Evolutionary conservation across 2,113 vertebrate species (phyloP).

Genomic region (Peromyscus californicus): DNA sequence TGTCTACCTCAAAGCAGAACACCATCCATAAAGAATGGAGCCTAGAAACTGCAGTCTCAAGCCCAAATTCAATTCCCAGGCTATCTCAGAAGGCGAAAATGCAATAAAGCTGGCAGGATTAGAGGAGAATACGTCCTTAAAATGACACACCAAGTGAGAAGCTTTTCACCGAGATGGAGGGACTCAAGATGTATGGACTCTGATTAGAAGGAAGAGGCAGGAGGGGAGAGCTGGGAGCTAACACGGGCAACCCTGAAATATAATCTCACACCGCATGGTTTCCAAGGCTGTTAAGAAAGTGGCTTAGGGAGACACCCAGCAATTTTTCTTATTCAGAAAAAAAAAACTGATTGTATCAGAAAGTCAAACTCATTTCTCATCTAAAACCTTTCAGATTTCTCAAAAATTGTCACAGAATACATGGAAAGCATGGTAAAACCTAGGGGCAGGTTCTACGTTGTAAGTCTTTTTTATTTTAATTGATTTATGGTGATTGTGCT

Average conservation of each 20-base stretch:
- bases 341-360: conserved; percentile 17
- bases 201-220: background rate
- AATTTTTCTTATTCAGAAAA: background rate
- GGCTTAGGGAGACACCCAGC: background rate
- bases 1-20: background rate
- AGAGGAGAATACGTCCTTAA: background rate
- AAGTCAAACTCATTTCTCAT: background rate
- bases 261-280: background rate
- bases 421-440: background rate
- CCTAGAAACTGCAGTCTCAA: background rate
- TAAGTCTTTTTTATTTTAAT: background rate
- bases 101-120: background rate
- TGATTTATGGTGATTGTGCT: too few species aligned
- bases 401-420: background rate
- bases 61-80: conserved; percentile 42
- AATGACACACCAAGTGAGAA: conserved; percentile 27
- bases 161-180: background rate
- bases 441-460: background rate
- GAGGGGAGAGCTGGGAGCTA: conserved; percentile 24
- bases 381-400: conserved; percentile 8
- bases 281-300: background rate
- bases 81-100: conserved; percentile 42
- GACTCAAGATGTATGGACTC: background rate
- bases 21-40: background rate
- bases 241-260: background rate